Base-by-base conservation (phyloP, 2,888 invertebrate species). In the Aelia acuminata region DNA sequence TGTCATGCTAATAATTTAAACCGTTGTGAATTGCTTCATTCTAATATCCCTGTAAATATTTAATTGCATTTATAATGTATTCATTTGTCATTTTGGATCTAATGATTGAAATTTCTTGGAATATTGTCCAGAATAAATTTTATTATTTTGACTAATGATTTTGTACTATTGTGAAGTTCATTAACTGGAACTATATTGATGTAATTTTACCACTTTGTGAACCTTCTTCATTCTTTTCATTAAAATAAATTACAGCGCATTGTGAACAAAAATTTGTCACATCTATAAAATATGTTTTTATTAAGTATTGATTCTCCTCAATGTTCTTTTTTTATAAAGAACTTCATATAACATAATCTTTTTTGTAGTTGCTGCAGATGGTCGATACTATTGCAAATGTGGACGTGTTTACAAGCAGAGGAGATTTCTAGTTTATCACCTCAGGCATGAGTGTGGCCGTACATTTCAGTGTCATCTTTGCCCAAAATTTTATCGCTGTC, bases 331-430 rank as follows among this genome's bases (percentile, higher is more conserved):
- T n/a, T 35, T 70, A 70, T 18, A 20, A 35, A 70, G 31, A 70
- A 70, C 63, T 35, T 70, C 31, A 70, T 80, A 15, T 80, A 80
- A 80, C 80, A 80, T n/a, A 80, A 43, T 80, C 22, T 80, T 22
- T 80, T 70, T 70, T 87, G 26, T 63, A 87, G 48, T 70, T 63
- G 87, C 35, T 87, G 57, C 87, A 31, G 87, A 87, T 87, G 87
- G 87, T 39, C 89, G 84, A 49, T 88, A 87, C 63, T 84, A 53
- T 75, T 89, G 89, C 80, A 57, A 84, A 49, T 89, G 89, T 75
- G 89, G 88, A n/a, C 85, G 84, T 15, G 88, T 84, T 39, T 89
- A 87, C 80, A 89, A 86, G 15, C 63, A 87, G 47, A 89, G 84
- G 31, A 87, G 88, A 18, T 57, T 85, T 47, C 57, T 89, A 15